Base-by-base conservation (phyloP, 2,113 vertebrate genomes). In the Asarcornis scutulata region DNA sequence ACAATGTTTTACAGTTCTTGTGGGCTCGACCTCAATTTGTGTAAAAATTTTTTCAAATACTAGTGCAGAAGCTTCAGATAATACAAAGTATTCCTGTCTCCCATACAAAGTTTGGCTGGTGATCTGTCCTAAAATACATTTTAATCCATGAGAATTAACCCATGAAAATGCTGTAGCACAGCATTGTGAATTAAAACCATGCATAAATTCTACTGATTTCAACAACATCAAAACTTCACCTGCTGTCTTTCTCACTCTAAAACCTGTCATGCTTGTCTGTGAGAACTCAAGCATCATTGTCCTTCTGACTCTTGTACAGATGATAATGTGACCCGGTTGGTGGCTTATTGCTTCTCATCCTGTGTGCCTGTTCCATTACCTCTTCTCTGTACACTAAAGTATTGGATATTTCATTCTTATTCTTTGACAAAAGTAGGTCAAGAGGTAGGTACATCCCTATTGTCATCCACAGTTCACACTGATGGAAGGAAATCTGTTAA, bases 341-440 rank as follows among this genome's bases (percentile, higher is more conserved):
- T 74, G 31, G 25, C 29, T 90, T 93, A 58, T 48, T 74, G 40
- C 42, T 86, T 83, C 79, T 80, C 11, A 83, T 76, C 68, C 42
- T 14, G 5, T 1, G 15, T 55, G 40, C 67, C 74, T 93, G 27
- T 81, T 90, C 32, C 72, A 75, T 46, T 38, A 60, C 60, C 26
- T 89, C 10, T 17, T 59, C 50, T 83, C 76, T 74, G 52, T 52
- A 15, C 40, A 17, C 16, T 23, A 23, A 73, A 87, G 20, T 48
- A 53, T 2, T 3, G 58, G 44, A 63, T n/a, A 80, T 80, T 69
- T 84, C 22, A 7, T 69, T 84, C 69, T 94, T 79, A 11, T 50
- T 77, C 91, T 77, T 38, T 89, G 55, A 77, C 27, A 88, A 81
- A 95, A 94, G 63, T 91, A 81, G 85, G 68, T 96, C 75, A 89